A percentile compares a stretch with the other conserved stretches of the same genome.
phyloP scores from a whole-genome alignment of 2,113 vertebrate species.

The Oncorhynchus masou region DNA sequence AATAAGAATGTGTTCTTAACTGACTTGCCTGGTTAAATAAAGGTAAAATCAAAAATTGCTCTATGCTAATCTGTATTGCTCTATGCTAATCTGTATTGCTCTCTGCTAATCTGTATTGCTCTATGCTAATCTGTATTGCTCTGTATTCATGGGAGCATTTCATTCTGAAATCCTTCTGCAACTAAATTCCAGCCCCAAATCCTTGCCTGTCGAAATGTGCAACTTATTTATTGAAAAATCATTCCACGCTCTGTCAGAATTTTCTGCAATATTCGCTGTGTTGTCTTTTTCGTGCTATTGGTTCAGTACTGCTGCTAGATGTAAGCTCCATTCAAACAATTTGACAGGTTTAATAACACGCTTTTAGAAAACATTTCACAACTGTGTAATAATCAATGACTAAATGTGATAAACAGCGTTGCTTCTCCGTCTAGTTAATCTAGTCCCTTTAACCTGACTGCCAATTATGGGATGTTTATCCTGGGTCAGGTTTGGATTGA shows the following conservation, averaged over 20 bases:
- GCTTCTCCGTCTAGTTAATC: not conserved
- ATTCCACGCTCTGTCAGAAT: constrained; percentile 30
- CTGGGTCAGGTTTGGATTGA: constrained; percentile 47
- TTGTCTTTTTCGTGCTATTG: constrained; percentile 18
- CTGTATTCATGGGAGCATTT: constrained; percentile 71
- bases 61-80: too few relatives aligned
- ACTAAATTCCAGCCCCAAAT: constrained; percentile 69
- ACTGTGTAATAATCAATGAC: constrained; percentile 40
- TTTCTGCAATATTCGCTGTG: constrained; percentile 3
- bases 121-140: too few relatives aligned
- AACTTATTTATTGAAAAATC: constrained; percentile 25
- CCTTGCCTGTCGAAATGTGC: constrained; percentile 70
- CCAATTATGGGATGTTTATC: constrained; percentile 49
- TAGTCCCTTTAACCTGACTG: constrained; percentile 17
- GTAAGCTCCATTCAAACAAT: not conserved
- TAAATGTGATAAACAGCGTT: constrained; percentile 21
- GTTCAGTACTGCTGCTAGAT: constrained; percentile 34
- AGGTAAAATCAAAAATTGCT: too few relatives aligned
- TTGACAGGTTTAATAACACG: not conserved
- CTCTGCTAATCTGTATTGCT: too few relatives aligned
- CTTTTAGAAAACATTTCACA: constrained; percentile 2
- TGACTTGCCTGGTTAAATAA: too few relatives aligned
- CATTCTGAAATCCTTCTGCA: constrained; percentile 60
- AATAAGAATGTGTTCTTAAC: too few relatives aligned
- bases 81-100: too few relatives aligned